phyloP scores from a whole-genome alignment of 2,797 vertebrate genomes.

The Lophotriccus pileatus region DNA sequence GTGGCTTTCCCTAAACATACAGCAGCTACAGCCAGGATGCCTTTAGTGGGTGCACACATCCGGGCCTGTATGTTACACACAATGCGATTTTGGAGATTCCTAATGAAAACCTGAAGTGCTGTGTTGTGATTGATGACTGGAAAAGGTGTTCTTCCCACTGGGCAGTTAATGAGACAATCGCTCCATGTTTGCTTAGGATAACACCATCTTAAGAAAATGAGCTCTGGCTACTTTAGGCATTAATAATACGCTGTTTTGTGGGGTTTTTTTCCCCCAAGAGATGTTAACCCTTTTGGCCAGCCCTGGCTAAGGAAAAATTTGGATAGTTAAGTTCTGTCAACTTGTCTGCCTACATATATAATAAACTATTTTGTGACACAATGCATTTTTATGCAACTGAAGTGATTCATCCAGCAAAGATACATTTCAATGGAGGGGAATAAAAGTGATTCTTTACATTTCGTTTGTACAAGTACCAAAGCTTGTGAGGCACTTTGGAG shows the following conservation, averaged over 20 bases:
- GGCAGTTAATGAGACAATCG: neutral
- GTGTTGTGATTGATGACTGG: neutral
- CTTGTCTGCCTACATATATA: neutral
- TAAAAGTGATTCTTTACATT: conserved; percentile 59
- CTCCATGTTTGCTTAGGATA: neutral
- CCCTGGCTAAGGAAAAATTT: neutral
- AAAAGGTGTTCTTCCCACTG: neutral
- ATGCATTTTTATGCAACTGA: neutral
- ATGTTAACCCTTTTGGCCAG: neutral
- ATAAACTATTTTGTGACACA: neutral
- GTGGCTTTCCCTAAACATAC: neutral
- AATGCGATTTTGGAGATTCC: neutral
- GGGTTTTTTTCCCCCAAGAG: neutral
- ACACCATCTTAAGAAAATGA: neutral
- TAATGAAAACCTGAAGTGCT: neutral
- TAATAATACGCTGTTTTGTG: neutral
- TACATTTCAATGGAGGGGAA: conserved; percentile 6
- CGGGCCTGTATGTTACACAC: neutral
- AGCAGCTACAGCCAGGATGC: neutral
- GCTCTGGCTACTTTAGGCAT: neutral
- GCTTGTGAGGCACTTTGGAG: conserved; percentile 54
- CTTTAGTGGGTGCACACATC: neutral
- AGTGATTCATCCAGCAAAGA: conserved; percentile 15
- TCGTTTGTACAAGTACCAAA: conserved; percentile 41
- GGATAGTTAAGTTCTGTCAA: neutral